Evolutionary conservation across 2,888 invertebrate genomes (phyloP), one percentile per base, ranked within the genome.

Genomic region (Sarcophaga rosellei): DNA sequence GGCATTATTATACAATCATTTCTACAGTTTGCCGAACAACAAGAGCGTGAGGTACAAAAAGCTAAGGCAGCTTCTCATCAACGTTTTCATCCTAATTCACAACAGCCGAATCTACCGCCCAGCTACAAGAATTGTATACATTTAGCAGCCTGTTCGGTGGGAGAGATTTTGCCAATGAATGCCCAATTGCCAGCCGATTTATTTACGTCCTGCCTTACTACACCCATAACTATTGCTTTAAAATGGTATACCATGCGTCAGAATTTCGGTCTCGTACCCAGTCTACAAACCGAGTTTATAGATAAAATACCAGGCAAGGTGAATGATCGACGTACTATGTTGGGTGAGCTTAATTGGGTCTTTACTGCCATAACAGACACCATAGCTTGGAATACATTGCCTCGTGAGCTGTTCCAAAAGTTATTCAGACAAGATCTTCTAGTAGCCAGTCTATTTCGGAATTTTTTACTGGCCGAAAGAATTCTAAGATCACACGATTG

Each of bases 331-430:
- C 95, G 98, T 90, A 99, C 99, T 45, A 98, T 99, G 97, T 95
- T 99, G 88, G 99, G 99, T 70, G 99, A 99, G 94, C 94, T 99
- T 85, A 99, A 99, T 94, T 99, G 99, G 99, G 99, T 99, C 92
- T 99, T 99, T 94, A 99, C 99, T 3, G 99, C 99, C 66, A 99
- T 99, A 89, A 99, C 99, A 0, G 99, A 99, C 93, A 99, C 99
- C 12, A 99, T 99, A 91, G 99, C 99, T 1, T 99, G 99, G 99
- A 99, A 99, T 92, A 97, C 97, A 63, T 94, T 99, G 90, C 98
- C 99, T 5, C 95, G 97, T 93, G 99, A 99, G 90, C 94, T 98
- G 89, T 99, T 99, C 94, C 99, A 99, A 94, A 97, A 97, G 92
- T 94, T 99, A 89, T 99, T 99, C 93, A 95, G 99, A 35, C 99